Evolutionary conservation across 2,113 vertebrate species (phyloP), one percentile per base, ranked within the genome.

Genomic region (Brienomyrus brachyistius): DNA sequence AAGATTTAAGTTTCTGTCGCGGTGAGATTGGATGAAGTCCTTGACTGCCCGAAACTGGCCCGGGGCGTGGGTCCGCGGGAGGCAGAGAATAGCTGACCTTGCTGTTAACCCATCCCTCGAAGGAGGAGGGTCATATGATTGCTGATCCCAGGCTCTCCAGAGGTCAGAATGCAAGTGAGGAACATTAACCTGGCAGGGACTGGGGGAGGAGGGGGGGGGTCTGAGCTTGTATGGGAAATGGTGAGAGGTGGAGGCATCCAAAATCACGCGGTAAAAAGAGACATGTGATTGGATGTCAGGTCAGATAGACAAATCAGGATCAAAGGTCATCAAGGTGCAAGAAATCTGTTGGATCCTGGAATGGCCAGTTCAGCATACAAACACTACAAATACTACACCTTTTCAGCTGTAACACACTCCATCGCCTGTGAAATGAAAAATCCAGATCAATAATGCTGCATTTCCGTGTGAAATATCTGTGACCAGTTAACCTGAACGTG

Each of bases 21-120:
- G 74, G 88, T 91, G 43, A 50, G 92, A 93, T 93, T 94, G 92
- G 93, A 94, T 93, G 91, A 92, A 92, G 92, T 89, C 93, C 93
- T 94, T 93, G 93, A 93, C 92, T 93, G 91, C 82, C 82, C 0
- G 17, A 43, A 80, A 94, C 92, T 91, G 92, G 93, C 91, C 84
- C 19, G 85, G 91, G 90, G 90, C 89, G 66, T 89, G 90, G 90
- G 94, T 93, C 91, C 92, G 89, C 85, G 84, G 89, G 9, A 47
- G 15, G 43, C 54, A 84, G 48, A 51, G 80, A 59, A 83, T 70
- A 23, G 6, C 62, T 56, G 88, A 91, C 88, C 90, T 87, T 70
- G 74, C 50, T 45, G 52, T 47, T n/a, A 84, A 92, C 93, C 89
- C 1, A 23, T 90, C 80, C 52, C 91, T 54, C 88, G 52, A 90